Evolutionary conservation across 1,140 invertebrate genomes (phyloP), one percentile per base, ranked within the genome.

Genomic region (Streblospio benedicti): DNA sequence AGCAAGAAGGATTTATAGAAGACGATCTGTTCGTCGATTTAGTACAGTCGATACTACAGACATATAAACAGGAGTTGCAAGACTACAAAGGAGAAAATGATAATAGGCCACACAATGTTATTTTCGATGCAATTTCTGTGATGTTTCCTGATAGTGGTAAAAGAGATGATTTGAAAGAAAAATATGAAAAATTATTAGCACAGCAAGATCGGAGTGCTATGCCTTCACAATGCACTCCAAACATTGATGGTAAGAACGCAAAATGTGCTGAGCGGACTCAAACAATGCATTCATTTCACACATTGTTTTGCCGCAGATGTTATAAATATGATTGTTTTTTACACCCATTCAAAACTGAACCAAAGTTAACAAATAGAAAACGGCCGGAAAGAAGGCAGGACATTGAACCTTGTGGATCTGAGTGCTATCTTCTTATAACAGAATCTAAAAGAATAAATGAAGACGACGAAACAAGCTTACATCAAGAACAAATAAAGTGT

Each of bases 261-360:
- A 88, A 92, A 75, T 91, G 88, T 57, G 91, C 96, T 23, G 86
- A 88, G 0, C 80, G 91, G 38, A 93, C 96, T 71, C 89, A 96
- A 78, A 93, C 91, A 4, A 88, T 97, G 86, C 93, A 98, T 79
- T 97, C 93, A 4, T 97, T 95, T 75, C 91, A 95, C 71, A 93
- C 93, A 0, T 80, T 97, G 0, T 97, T 97, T 77, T 98, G 94
- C 73, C 80, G 94, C 23, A 81, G 94, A 12, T 97, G 94, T 79
- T 97, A 93, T 76, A 97, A 96, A 84, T 98, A 97, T 76, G 95
- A 98, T 79, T 98, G 95, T 76, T 94, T 95, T 72, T 78, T 96
- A 50, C 94, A 97, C 80, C 87, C n/a, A n/a, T n/a, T n/a, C n/a
- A n/a, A n/a, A n/a, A n/a, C n/a, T n/a, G n/a, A n/a, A n/a, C n/a